A percentile compares a stretch with the other conserved stretches of the same genome.
Evolutionary conservation across 2,113 vertebrate species (phyloP).

Genomic region (Nettapus auritus): DNA sequence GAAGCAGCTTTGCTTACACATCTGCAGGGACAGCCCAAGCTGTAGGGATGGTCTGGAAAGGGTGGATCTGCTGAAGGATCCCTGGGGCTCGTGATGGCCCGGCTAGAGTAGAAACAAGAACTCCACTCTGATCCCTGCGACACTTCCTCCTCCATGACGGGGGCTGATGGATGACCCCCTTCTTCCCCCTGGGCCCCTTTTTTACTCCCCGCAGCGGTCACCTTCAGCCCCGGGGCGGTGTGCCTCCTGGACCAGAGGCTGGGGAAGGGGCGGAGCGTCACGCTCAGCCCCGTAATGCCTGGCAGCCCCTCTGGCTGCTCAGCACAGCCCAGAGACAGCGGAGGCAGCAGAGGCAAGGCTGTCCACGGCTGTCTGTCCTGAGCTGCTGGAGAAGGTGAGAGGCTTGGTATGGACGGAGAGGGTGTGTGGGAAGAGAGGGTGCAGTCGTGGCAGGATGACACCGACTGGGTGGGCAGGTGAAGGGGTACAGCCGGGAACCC

Average conservation of each 20-base stretch:
- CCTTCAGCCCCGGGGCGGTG: slow-evolving; percentile 7
- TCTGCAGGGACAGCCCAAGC: neutral
- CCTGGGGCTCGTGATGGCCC: neutral
- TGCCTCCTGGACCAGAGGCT: slow-evolving; percentile 27
- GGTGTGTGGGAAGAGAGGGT: neutral
- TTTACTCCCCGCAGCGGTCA: neutral
- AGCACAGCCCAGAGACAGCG: neutral
- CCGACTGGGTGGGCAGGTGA: fast-evolving
- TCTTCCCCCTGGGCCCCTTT: fast-evolving
- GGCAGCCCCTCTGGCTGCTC: slow-evolving; percentile 35
- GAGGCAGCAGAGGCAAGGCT: neutral
- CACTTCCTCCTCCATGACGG: neutral
- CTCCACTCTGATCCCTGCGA: neutral
- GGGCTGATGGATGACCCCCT: neutral
- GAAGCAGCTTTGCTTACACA: neutral
- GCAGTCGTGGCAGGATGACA: neutral
- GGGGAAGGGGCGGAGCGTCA: slow-evolving; percentile 63
- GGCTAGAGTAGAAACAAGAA: neutral
- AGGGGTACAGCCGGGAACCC: neutral
- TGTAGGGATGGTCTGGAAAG: neutral
- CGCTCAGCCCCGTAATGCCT: neutral
- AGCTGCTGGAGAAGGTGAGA: slow-evolving; percentile 50
- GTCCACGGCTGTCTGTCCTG: neutral
- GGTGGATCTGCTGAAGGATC: neutral
- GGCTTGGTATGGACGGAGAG: neutral